Evolutionary conservation across 2,797 vertebrate species (phyloP).

Genomic region (Sciurus vulgaris): DNA sequence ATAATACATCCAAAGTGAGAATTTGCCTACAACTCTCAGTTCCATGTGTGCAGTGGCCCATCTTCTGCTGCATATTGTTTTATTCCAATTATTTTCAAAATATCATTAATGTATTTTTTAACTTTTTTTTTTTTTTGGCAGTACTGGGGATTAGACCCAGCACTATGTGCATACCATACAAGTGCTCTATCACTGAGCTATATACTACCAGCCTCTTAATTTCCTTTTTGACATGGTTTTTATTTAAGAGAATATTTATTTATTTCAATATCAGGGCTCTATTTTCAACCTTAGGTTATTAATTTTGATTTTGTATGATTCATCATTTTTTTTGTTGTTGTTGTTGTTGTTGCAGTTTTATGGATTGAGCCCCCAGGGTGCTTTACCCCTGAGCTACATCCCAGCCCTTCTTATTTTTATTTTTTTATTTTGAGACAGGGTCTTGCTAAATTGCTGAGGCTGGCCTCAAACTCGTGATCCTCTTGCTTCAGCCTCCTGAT

Average conservation of each 20-base stretch:
- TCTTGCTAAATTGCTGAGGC: too few relatives aligned
- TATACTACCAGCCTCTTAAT: neutral
- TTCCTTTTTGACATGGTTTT: conserved; percentile 15
- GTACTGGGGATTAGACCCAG: neutral
- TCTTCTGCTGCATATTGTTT: neutral
- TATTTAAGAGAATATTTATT: neutral
- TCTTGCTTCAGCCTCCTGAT: too few relatives aligned
- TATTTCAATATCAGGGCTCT: neutral
- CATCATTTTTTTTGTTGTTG: neutral
- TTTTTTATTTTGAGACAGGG: too few relatives aligned
- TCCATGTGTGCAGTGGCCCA: neutral
- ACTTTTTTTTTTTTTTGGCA: neutral
- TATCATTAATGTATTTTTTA: conserved; percentile 9
- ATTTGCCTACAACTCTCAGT: neutral
- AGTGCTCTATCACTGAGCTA: too few relatives aligned
- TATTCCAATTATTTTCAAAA: neutral
- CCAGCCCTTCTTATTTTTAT: too few relatives aligned
- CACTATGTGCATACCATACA: neutral
- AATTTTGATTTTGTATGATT: conserved; percentile 13
- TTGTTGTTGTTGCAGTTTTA: too few relatives aligned
- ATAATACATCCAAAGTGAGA: conserved; percentile 4
- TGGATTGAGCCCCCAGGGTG: too few relatives aligned
- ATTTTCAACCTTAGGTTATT: neutral
- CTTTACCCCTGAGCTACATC: too few relatives aligned
- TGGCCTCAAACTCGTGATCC: too few relatives aligned